These are phyloP conservation scores for Oostethus manadensis DNA, from an alignment of 2,113 vertebrate species.

Conservation along the genomic window DNA sequence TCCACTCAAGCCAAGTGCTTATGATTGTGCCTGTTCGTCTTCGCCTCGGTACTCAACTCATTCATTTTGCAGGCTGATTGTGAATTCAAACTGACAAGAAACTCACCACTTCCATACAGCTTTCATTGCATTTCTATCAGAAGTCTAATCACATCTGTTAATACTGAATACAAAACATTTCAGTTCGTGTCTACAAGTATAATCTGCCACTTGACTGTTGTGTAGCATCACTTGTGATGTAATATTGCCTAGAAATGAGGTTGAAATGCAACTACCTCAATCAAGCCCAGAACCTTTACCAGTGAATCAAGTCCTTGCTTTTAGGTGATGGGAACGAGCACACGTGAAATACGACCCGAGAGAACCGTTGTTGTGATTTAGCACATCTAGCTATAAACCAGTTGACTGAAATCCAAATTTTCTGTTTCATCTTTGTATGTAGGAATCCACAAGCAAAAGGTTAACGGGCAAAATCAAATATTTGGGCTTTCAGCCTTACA, in stretches of 20 bases:
- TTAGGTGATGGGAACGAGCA: background rate
- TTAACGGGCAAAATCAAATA: too few species aligned
- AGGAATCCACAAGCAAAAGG: too few species aligned
- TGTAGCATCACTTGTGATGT: background rate
- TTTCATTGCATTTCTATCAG: background rate
- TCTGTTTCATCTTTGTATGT: too few species aligned
- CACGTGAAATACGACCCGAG: background rate
- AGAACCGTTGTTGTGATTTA: background rate
- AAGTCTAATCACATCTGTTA: background rate
- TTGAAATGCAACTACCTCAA: background rate
- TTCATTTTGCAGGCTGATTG: slow-evolving; percentile 70
- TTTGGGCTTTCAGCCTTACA: too few species aligned
- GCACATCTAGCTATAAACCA: background rate
- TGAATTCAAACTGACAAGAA: slow-evolving; percentile 63
- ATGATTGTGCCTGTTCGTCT: slow-evolving; percentile 63
- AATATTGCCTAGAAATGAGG: background rate
- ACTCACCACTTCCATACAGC: slow-evolving; percentile 31
- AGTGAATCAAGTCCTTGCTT: background rate
- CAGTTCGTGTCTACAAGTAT: too few species aligned
- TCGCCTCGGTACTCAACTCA: slow-evolving; percentile 65
- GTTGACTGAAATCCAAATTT: too few species aligned
- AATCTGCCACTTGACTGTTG: background rate
- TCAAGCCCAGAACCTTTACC: background rate
- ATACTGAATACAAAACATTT: background rate
- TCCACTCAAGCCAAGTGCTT: slow-evolving; percentile 70